Evolutionary conservation across 2,113 vertebrate genomes (phyloP).

Genomic region (Tragelaphus strepsiceros): DNA sequence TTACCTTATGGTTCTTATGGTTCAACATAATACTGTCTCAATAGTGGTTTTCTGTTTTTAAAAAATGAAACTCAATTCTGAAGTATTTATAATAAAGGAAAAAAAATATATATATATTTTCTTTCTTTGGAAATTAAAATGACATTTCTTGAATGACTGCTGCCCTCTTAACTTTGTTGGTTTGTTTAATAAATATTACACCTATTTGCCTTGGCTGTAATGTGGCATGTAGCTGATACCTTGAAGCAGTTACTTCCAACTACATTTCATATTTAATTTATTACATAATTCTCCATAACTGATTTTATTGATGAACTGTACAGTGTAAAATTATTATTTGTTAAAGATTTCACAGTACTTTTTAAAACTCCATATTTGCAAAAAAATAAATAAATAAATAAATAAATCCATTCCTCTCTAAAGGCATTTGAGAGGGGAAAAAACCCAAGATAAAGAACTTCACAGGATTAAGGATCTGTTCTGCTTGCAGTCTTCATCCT

Average conservation of each 20-base stretch:
- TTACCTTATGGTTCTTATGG: background rate
- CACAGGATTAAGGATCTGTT: constrained; percentile 61
- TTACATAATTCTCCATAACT: constrained; percentile 73
- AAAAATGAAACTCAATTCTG: constrained; percentile 50
- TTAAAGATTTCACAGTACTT: constrained; percentile 77
- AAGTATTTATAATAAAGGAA: constrained; percentile 63
- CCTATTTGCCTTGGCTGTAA: constrained; percentile 70
- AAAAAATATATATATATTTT: constrained; percentile 10
- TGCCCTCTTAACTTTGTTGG: constrained; percentile 57
- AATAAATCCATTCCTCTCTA: constrained; percentile 8
- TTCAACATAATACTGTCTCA: background rate
- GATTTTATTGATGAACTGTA: constrained; percentile 79
- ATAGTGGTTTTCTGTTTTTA: background rate
- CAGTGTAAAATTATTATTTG: constrained; percentile 79
- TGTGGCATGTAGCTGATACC: constrained; percentile 72
- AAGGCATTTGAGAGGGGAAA: constrained; percentile 63
- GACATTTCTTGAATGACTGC: constrained; percentile 68
- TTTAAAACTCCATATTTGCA: constrained; percentile 65
- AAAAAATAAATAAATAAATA: background rate
- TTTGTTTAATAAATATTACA: constrained; percentile 75
- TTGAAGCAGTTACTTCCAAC: constrained; percentile 75
- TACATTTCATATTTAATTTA: constrained; percentile 81
- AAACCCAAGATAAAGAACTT: constrained; percentile 59
- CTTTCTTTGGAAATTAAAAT: constrained; percentile 74
- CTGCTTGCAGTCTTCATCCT: constrained; percentile 44